Evolutionary conservation across 2,113 vertebrate species (phyloP).

Genomic region (Zapornia atra): DNA sequence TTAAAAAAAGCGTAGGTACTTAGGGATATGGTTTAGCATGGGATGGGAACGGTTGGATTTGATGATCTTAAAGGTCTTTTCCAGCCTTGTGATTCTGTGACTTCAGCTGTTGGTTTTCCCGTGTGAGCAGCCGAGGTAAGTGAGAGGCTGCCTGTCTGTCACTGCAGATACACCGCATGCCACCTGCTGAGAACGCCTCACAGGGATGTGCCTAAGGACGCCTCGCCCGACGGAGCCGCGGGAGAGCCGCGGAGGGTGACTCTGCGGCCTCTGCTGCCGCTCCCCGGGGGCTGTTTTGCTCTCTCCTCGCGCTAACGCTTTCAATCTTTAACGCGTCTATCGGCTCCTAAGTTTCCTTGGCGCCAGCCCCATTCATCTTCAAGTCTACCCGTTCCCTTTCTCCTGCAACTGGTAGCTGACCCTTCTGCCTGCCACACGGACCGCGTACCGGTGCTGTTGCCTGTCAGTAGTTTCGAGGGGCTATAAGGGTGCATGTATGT

Average conservation of each 20-base stretch:
- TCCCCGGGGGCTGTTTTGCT: too few relatives aligned
- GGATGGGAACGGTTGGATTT: too few relatives aligned
- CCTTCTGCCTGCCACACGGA: too few relatives aligned
- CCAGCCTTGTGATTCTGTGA: too few relatives aligned
- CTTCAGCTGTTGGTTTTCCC: neutral
- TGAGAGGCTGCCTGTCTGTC: neutral
- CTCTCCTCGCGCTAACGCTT: neutral
- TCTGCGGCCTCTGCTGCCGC: rapidly evolving
- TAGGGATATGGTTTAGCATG: too few relatives aligned
- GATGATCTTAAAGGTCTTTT: too few relatives aligned
- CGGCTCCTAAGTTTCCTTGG: rapidly evolving
- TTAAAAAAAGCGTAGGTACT: too few relatives aligned
- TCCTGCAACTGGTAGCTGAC: neutral
- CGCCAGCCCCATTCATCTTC: neutral
- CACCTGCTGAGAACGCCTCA: neutral
- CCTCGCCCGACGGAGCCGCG: too few relatives aligned
- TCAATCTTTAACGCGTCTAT: rapidly evolving
- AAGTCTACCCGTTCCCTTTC: too few relatives aligned
- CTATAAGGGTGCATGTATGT: neutral
- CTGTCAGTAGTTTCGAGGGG: too few relatives aligned
- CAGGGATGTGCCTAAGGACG: too few relatives aligned
- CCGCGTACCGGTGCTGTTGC: neutral
- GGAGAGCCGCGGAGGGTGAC: neutral
- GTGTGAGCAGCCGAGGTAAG: neutral
- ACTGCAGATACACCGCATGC: neutral